Evolutionary conservation across 2,113 vertebrate genomes (phyloP), one percentile per base, ranked within the genome.

Genomic region (Gorilla gorilla): DNA sequence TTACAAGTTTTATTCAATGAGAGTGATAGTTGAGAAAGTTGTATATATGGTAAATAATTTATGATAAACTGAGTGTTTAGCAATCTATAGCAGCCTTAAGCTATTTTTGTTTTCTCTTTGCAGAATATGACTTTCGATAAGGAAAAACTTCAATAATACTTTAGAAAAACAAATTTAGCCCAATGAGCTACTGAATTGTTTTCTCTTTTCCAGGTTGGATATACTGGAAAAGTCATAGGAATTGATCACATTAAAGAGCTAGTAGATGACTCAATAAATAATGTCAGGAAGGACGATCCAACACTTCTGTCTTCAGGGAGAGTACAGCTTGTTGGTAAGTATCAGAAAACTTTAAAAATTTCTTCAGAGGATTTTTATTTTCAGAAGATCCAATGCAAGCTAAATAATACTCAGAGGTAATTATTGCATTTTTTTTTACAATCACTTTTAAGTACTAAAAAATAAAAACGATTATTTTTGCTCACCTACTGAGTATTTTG

Each of bases 171-270:
- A 25, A 75, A 96, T 88, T 59, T 87, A 98, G 81, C 68, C 32
- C 80, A 96, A 57, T 92, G 93, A 96, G 84, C 64, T 97, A 57
- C 94, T 98, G 87, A 98, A 96, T 97, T 97, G 40, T 97, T 97
- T 96, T 98, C 94, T 98, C 96, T 98, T 97, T 99, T 98, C 76
- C 98, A 99, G 99, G 99, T 99, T 98, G 99, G 99, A 91, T 95
- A 99, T 97, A 99, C 98, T 98, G 99, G 99, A 98, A 99, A 99
- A 99, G 99, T 99, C 98, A 99, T 99, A 98, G 99, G 99, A 98
- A 99, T 99, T 95, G 99, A 99, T 98, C 99, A 99, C 98, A 99
- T 99, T 98, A 99, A 99, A 98, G 99, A 99, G 98, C 98, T 99
- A 98, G 99, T 99, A 98, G 99, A 99, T 57, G 99, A 99, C 94